A percentile compares a stretch with the other conserved stretches of the same genome.
Conservation (phyloP, 2,113 vertebrate species). For the Serinus canaria region DNA sequence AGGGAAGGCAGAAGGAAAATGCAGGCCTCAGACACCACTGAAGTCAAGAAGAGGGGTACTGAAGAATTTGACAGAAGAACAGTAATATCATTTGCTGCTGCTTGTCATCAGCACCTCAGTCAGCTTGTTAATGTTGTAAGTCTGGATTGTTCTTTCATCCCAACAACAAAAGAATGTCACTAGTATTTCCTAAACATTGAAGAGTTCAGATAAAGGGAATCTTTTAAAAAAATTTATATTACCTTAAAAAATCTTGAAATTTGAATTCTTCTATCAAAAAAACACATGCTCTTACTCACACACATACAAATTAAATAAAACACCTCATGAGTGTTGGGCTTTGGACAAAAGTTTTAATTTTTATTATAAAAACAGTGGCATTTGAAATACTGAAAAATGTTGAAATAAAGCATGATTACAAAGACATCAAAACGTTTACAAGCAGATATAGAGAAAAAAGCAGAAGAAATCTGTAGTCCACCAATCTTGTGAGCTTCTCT, state of each 20-base stretch:
- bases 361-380: constrained; percentile 28
- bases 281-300: neutral
- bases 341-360: neutral
- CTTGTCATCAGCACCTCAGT: neutral
- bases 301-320: neutral
- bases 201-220: neutral
- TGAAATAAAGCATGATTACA: constrained; percentile 27
- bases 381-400: neutral
- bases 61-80: neutral
- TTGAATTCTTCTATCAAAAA: neutral
- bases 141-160: neutral
- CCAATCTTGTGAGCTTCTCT: neutral
- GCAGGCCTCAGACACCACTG: neutral
- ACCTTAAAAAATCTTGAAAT: neutral
- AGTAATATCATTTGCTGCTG: neutral
- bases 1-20: neutral
- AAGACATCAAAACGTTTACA: constrained; percentile 12
- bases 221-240: neutral
- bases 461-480: neutral
- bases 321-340: neutral
- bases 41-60: neutral
- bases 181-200: neutral
- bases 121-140: neutral
- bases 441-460: constrained; percentile 8
- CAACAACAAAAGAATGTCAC: neutral